These are phyloP conservation scores for Drosophila nigritarsus DNA, from an alignment of 2,888 invertebrate genomes.

Conservation along the genomic window DNA sequence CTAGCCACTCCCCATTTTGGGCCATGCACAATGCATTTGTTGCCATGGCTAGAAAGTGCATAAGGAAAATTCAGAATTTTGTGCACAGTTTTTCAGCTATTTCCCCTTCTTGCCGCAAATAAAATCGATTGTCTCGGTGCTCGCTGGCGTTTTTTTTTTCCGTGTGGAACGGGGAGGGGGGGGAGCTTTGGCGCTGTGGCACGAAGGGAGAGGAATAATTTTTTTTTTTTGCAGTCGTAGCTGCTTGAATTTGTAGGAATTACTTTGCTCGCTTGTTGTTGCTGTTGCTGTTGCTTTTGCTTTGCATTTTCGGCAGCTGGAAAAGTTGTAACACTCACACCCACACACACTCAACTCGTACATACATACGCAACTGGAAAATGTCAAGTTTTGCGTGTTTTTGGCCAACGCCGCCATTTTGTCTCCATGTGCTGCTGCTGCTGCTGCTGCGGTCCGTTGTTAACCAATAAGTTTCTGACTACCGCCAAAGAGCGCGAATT, in stretches of 20 bases:
- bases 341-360: constrained; percentile 1
- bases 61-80: constrained; percentile 36
- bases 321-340: constrained; percentile 47
- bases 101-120: constrained; percentile 25
- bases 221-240: neutral
- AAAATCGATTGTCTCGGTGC: constrained; percentile 52
- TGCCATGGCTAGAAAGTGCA: constrained; percentile 29
- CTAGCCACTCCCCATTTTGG: constrained; percentile 10
- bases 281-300: constrained; percentile 16
- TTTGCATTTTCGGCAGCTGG: constrained; percentile 62
- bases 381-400: constrained; percentile 49
- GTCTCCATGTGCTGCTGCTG: constrained; percentile 35
- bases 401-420: constrained; percentile 37
- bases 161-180: neutral
- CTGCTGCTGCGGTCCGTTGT: constrained; percentile 50
- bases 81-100: constrained; percentile 38
- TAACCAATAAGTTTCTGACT: constrained; percentile 73
- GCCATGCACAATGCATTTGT: constrained; percentile 9
- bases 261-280: constrained; percentile 12
- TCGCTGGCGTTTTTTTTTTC: neutral
- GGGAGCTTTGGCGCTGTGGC: no score
- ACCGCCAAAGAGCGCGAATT: constrained; percentile 73
- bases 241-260: constrained; percentile 17
- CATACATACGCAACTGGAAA: constrained; percentile 51
- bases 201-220: neutral